phyloP scores from a whole-genome alignment of 2,113 vertebrate species.

The Gallinago undulata region DNA sequence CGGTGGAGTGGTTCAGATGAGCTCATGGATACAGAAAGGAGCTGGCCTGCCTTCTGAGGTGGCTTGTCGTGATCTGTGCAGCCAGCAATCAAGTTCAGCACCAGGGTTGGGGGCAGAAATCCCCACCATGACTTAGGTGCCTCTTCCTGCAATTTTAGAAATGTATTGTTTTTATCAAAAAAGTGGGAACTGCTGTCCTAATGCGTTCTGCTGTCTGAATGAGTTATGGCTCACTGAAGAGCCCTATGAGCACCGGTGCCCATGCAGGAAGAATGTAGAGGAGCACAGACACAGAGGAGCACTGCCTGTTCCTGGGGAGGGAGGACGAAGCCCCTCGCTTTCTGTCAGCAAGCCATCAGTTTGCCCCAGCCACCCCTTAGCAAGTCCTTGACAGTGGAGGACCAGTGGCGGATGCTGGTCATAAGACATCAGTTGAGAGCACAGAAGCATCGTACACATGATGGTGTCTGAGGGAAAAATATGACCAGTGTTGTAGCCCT shows the following conservation, averaged over 20 bases:
- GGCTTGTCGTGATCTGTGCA: not conserved
- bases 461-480: not conserved
- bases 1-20: accelerated
- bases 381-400: not conserved
- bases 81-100: not conserved
- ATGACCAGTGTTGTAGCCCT: not conserved
- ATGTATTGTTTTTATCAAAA: not conserved
- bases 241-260: accelerated
- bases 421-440: not conserved
- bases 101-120: not conserved
- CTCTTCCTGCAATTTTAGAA: not conserved
- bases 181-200: not conserved
- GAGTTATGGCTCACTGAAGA: not conserved
- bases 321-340: not conserved
- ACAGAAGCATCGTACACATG: not conserved
- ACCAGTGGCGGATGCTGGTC: not conserved
- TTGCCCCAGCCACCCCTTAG: not conserved
- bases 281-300: not conserved
- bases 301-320: not conserved
- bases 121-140: not conserved
- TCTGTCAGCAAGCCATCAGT: not conserved
- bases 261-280: accelerated
- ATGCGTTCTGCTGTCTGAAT: not conserved
- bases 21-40: not conserved
- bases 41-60: not conserved